A percentile compares a stretch with the other conserved stretches of the same genome.
Conservation (phyloP, 2,113 vertebrate genomes). For the Patagioenas fasciata region DNA sequence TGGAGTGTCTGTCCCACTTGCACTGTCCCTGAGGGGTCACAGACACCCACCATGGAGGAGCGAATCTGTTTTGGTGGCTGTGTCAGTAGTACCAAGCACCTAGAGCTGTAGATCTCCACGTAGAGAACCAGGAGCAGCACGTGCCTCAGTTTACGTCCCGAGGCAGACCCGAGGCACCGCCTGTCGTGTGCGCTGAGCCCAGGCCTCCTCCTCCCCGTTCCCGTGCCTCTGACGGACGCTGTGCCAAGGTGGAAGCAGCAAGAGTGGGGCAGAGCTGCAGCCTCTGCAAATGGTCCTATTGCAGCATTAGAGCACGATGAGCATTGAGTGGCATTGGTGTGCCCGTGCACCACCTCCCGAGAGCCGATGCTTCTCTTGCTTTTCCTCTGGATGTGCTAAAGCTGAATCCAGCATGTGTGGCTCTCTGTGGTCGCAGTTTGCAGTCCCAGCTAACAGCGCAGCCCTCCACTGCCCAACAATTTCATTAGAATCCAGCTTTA, state of each 20-base stretch:
- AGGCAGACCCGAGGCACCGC: background rate
- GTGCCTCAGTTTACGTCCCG: background rate
- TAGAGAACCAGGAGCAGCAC: background rate
- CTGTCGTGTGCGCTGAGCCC: background rate
- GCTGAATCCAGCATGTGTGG: background rate
- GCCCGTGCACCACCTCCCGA: background rate
- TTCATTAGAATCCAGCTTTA: background rate
- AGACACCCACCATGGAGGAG: background rate
- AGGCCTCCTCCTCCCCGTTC: background rate
- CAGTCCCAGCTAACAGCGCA: accelerated
- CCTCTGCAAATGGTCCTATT: background rate
- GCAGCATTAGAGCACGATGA: background rate
- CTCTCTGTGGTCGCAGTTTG: background rate
- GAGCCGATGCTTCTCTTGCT: background rate
- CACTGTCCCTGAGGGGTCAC: background rate
- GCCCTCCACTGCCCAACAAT: background rate
- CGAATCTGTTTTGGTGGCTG: background rate
- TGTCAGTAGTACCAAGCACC: background rate
- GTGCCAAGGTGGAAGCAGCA: background rate
- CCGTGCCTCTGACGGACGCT: background rate
- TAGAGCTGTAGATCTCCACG: background rate
- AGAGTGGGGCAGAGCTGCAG: background rate
- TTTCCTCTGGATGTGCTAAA: background rate
- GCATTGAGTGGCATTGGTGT: background rate
- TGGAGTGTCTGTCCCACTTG: background rate